These are phyloP conservation scores for Drosophila sulfurigaster DNA, from an alignment of 1,140 invertebrate species.

Conservation along the genomic window DNA sequence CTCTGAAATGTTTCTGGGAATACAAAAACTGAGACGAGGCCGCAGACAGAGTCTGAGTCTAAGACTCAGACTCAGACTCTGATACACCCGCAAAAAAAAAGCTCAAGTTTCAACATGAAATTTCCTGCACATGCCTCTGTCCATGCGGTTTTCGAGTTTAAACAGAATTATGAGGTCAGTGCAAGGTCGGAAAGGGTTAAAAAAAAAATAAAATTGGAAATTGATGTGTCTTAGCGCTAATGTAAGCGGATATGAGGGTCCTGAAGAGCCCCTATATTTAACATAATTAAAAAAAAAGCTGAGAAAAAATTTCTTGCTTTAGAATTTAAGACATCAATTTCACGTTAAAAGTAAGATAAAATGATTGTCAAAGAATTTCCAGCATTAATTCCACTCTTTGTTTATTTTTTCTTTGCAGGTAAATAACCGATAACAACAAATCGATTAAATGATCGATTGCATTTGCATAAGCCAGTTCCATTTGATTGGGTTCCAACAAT, in stretches of 20 bases:
- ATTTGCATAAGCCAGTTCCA: background rate
- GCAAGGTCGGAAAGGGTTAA: slow-evolving; percentile 59
- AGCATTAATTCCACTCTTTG: slow-evolving; percentile 18
- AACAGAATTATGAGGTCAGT: slow-evolving; percentile 72
- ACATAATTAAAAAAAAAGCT: slow-evolving; percentile 41
- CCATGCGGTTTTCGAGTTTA: slow-evolving; percentile 38
- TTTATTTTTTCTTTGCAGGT: slow-evolving; percentile 39
- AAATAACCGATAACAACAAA: background rate
- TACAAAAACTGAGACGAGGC: slow-evolving; percentile 24
- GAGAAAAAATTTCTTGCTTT: slow-evolving; percentile 19
- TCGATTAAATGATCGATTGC: background rate
- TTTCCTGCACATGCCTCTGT: slow-evolving; percentile 57
- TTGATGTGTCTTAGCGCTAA: slow-evolving; percentile 56
- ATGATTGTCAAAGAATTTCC: too few relatives aligned
- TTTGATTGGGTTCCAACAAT: background rate
- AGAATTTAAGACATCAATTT: slow-evolving; percentile 37
- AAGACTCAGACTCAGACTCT: background rate
- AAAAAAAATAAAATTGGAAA: slow-evolving; percentile 31
- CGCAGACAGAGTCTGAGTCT: slow-evolving; percentile 2
- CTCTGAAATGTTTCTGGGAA: slow-evolving; percentile 35
- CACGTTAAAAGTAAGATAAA: too few relatives aligned
- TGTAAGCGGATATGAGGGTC: slow-evolving; percentile 70
- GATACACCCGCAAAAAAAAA: slow-evolving; percentile 33
- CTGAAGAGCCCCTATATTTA: slow-evolving; percentile 14
- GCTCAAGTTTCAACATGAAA: slow-evolving; percentile 61